Base-by-base conservation (phyloP, 1,140 invertebrate species). In the Grapholita molesta region DNA sequence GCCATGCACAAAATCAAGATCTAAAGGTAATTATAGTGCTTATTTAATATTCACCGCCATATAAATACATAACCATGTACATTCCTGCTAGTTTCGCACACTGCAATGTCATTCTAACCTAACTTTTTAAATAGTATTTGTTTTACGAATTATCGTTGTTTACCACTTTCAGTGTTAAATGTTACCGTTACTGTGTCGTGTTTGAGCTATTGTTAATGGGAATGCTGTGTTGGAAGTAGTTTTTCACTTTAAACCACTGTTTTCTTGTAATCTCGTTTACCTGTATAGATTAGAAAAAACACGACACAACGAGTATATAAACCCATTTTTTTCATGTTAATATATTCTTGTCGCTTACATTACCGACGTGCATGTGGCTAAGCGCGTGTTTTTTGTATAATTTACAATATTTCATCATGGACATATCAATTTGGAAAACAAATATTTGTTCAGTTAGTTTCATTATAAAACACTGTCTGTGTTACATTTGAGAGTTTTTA, bases 1-100 rank as follows among this genome's bases (percentile, higher is more conserved):
- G 87, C 86, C 86, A 91, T 89, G 89, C 87, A 89, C 85, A 91
- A 91, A 91, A 85, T 86, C 87, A 89, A 86, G 86, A 89, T 77
- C 80, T 77, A 68, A 82, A 89, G 89, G 87, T 91, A 85, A 82
- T 68, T 71, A 75, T 25, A 68, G 64, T 7, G 12, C 72, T 66
- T 69, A 67, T 25, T 57, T 48, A 24, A 30, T 32, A 67, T 72
- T 66, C 70, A 28, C 38, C 23, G 3, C 12, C 48, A 48, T 65
- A 75, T 68, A 69, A 68, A 68, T 30, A 69, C 24, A 65, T 68
- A 57, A 23, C 35, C 8, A 38, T 57, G 68, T 30, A 52, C 33
- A 69, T 65, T 57, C 70, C 55, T 42, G 21, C 21, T 70, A 77
- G 28, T 30, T 11, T 7, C 30, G 30, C 0, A 30, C 18, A 57